Evolutionary conservation across 2,888 invertebrate species (phyloP).

Genomic region (Lysandra coridon): DNA sequence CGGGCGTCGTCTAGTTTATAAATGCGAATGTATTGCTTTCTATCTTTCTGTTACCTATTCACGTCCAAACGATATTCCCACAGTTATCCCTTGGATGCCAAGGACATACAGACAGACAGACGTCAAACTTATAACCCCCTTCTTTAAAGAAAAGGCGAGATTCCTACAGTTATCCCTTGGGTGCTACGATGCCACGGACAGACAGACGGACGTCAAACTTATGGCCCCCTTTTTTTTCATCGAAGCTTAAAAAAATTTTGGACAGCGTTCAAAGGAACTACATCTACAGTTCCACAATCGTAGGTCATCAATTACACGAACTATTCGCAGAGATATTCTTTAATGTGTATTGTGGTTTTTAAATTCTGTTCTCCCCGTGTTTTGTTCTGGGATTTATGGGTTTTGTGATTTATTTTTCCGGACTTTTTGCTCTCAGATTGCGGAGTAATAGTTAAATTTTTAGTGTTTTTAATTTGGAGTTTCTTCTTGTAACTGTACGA

Average conservation of each 20-base stretch:
- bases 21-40: too few relatives aligned
- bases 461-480: background rate
- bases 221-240: too few relatives aligned
- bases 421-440: background rate
- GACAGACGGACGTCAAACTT: too few relatives aligned
- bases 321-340: constrained; percentile 37
- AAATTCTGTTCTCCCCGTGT: background rate
- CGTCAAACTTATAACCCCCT: too few relatives aligned
- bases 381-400: background rate
- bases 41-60: too few relatives aligned
- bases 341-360: constrained; percentile 28
- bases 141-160: background rate
- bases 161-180: too few relatives aligned
- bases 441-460: background rate
- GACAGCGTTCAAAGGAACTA: background rate
- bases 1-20: too few relatives aligned
- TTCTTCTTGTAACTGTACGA: background rate
- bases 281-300: background rate
- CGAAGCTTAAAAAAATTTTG: background rate
- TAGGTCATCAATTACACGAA: constrained; percentile 44
- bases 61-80: too few relatives aligned
- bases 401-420: background rate
- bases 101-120: too few relatives aligned
- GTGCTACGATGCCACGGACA: too few relatives aligned
- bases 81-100: too few relatives aligned